These are phyloP conservation scores for Lepilemur ruficaudatus DNA, from an alignment of 2,797 vertebrate genomes.

Conservation along the genomic window DNA sequence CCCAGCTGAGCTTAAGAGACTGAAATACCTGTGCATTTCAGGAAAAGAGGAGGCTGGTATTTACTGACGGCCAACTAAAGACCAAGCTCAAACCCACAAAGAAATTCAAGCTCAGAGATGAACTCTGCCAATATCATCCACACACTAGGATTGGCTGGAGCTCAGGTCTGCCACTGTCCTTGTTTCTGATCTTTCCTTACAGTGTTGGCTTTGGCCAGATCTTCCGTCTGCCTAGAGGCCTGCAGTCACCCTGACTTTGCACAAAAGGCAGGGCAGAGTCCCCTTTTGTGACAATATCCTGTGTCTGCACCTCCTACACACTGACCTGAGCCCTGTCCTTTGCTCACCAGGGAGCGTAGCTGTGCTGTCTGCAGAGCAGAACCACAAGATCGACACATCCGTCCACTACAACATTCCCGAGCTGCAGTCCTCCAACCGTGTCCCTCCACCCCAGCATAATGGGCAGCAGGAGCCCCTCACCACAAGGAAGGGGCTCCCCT, in stretches of 20 bases:
- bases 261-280: no score
- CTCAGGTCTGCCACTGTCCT: accelerated
- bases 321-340: accelerated
- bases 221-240: accelerated
- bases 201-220: accelerated
- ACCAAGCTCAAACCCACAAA: not conserved
- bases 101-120: not conserved
- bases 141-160: accelerated
- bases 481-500: conserved; percentile 75
- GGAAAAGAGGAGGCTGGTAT: accelerated
- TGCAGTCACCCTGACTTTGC: accelerated
- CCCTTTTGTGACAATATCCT: not conserved
- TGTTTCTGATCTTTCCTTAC: accelerated
- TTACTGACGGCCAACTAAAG: not conserved
- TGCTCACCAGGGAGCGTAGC: conserved; percentile 84
- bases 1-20: accelerated
- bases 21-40: accelerated
- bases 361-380: conserved; percentile 89
- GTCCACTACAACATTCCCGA: conserved; percentile 99
- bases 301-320: no score
- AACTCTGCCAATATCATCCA: accelerated
- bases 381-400: conserved; percentile 92
- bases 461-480: conserved; percentile 81
- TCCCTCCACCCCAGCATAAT: conserved; percentile 83
- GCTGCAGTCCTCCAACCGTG: conserved; percentile 89